These are phyloP conservation scores for Plemyria rubiginata DNA, from an alignment of 2,888 invertebrate genomes.

Conservation along the genomic window DNA sequence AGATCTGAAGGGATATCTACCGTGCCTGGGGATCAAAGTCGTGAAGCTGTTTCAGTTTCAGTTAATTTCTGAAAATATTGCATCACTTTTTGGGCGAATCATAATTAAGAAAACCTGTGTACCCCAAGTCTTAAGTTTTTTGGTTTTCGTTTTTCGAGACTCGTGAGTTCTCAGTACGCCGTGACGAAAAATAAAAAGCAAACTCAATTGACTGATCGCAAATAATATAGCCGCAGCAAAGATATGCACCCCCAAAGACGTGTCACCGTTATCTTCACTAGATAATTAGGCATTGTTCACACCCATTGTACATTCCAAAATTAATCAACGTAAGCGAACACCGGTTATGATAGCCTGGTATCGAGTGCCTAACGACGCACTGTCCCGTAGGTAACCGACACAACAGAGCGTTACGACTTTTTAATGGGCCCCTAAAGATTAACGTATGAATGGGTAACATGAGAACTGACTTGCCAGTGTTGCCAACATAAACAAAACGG, in stretches of 20 bases:
- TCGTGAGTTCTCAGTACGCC: no score
- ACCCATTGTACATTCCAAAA: conserved; percentile 39
- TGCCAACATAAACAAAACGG: conserved; percentile 71
- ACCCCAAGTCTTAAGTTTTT: no score
- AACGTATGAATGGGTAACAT: conserved; percentile 81
- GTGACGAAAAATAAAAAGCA: no score
- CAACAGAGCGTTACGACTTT: conserved; percentile 67
- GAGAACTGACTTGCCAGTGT: conserved; percentile 63
- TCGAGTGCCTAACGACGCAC: conserved; percentile 80
- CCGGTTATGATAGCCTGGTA: conserved; percentile 74
- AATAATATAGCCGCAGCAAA: not conserved
- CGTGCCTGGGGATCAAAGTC: no score
- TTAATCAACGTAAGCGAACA: conserved; percentile 40
- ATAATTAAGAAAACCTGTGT: no score
- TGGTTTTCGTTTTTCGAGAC: no score
- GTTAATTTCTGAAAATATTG: not conserved
- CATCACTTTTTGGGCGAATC: no score
- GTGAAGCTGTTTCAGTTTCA: no score
- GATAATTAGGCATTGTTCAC: conserved; percentile 39
- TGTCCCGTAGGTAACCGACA: conserved; percentile 75
- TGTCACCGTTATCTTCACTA: conserved; percentile 13
- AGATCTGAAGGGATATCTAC: no score
- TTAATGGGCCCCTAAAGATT: conserved; percentile 78
- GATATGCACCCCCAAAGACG: conserved; percentile 25
- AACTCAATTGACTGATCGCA: no score